Evolutionary conservation across 1,140 invertebrate genomes (phyloP).

Genomic region (Bombus confusus): DNA sequence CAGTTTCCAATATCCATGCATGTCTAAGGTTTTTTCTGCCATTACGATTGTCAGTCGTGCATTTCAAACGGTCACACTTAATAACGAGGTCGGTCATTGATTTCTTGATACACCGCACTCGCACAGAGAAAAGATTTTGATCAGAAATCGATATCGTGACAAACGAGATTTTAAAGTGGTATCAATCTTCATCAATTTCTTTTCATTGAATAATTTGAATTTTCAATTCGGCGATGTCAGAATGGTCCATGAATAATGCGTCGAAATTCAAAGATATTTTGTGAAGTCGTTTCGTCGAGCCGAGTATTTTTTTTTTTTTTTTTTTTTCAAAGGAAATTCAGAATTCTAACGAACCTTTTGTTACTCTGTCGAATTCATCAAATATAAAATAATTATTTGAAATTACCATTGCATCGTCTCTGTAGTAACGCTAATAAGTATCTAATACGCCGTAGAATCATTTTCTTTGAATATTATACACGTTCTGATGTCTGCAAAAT

Average conservation of each 20-base stretch:
- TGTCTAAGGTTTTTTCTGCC: constrained; percentile 20
- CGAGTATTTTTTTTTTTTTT: no score
- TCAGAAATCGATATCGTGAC: not conserved
- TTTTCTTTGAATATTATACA: not conserved
- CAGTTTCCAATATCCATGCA: constrained; percentile 31
- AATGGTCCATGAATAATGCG: not conserved
- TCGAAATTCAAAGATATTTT: no score
- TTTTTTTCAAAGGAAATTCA: not conserved
- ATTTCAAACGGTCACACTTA: not conserved
- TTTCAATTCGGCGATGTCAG: not conserved
- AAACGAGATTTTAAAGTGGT: not conserved
- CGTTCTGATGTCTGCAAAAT: not conserved
- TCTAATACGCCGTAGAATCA: no score
- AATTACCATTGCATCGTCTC: no score
- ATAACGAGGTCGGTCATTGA: constrained; percentile 7
- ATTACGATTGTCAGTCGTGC: not conserved
- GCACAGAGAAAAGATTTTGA: not conserved
- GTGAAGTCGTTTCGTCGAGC: no score
- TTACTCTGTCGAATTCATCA: not conserved
- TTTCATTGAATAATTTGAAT: not conserved
- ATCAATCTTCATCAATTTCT: not conserved
- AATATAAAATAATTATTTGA: no score
- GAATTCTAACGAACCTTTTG: not conserved
- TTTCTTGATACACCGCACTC: not conserved
- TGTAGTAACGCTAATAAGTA: no score